Evolutionary conservation across 2,113 vertebrate genomes (phyloP).

Genomic region (Emydura subglobosa): DNA sequence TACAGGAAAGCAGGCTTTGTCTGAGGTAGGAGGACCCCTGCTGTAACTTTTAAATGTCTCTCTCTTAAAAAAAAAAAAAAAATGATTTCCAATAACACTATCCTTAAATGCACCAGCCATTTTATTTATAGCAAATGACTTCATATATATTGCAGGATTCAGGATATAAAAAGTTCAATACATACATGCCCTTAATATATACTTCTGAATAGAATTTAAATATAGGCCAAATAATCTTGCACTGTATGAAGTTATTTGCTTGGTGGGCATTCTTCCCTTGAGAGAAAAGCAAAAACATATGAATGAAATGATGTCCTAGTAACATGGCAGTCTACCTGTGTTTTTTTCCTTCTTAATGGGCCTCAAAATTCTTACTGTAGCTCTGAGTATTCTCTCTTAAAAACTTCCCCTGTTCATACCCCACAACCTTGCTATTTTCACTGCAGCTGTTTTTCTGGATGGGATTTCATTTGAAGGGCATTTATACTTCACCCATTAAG

Average conservation of each 20-base stretch:
- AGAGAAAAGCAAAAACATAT: background rate
- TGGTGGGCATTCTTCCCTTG: background rate
- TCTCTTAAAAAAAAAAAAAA: too few species aligned
- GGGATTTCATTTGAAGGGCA: background rate
- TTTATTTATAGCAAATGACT: background rate
- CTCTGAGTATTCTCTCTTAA: background rate
- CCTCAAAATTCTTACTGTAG: background rate
- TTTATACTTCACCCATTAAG: background rate
- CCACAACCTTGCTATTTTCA: background rate
- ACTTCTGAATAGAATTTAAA: background rate
- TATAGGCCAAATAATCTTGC: background rate
- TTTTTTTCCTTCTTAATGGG: background rate
- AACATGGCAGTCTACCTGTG: rapidly evolving
- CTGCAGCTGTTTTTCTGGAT: rapidly evolving
- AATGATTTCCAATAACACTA: too few species aligned
- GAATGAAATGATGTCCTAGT: background rate
- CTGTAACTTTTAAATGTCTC: background rate
- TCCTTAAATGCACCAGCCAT: background rate
- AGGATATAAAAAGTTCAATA: background rate
- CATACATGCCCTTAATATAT: background rate
- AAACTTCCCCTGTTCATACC: background rate
- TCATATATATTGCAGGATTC: background rate
- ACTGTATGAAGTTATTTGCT: background rate
- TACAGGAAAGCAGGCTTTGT: background rate
- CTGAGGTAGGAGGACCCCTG: background rate